These are phyloP conservation scores for Helogale parvula DNA, from an alignment of 2,113 vertebrate species.

Conservation along the genomic window DNA sequence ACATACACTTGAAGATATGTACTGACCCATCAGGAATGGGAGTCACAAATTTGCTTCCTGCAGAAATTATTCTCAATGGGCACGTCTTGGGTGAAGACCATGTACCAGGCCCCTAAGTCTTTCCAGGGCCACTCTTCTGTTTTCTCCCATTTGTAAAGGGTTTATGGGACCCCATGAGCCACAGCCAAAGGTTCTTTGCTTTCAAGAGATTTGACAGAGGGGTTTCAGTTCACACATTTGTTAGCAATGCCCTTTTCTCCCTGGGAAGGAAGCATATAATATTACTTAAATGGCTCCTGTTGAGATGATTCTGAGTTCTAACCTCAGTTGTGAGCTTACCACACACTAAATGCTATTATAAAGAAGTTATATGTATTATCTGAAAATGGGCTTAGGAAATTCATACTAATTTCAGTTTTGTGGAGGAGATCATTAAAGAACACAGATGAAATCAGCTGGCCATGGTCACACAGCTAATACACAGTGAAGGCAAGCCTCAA, in stretches of 20 bases:
- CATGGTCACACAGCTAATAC: background rate
- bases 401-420: background rate
- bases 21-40: background rate
- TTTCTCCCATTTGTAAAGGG: background rate
- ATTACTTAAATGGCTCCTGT: background rate
- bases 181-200: background rate
- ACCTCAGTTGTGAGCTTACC: background rate
- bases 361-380: background rate
- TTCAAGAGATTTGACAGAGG: background rate
- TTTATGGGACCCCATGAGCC: background rate
- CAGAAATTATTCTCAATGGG: background rate
- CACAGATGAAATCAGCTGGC: background rate
- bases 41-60: background rate
- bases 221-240: background rate
- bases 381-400: background rate
- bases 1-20: background rate
- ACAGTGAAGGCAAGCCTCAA: background rate
- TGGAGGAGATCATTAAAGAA: background rate
- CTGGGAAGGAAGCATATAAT: background rate
- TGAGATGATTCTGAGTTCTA: background rate
- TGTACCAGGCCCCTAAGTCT: background rate
- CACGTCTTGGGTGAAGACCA: background rate
- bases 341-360: background rate
- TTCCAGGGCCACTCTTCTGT: background rate
- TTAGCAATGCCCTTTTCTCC: background rate